Evolutionary conservation across 1,140 invertebrate species (phyloP).

Genomic region (Sminthurides bifidus): DNA sequence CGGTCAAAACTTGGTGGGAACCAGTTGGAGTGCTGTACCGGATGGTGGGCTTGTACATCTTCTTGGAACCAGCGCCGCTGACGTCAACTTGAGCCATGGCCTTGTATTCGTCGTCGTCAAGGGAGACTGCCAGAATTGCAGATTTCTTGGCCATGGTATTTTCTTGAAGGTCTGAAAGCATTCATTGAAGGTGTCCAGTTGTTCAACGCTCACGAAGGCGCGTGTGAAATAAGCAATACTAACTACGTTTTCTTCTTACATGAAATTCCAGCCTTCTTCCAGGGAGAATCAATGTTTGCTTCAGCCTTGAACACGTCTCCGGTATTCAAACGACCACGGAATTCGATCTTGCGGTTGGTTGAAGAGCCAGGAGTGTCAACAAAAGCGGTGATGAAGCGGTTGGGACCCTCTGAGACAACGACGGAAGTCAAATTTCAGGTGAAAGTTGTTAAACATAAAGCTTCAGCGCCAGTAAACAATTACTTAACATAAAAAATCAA

Average conservation of each 20-base stretch:
- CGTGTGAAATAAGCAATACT: too few relatives aligned
- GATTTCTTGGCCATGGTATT: not conserved
- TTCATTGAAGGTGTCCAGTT: too few relatives aligned
- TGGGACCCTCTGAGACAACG: not conserved
- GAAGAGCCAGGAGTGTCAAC: conserved; percentile 57
- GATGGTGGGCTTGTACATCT: conserved; percentile 49
- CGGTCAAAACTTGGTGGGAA: conserved; percentile 18
- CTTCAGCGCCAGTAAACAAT: too few relatives aligned
- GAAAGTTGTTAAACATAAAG: not conserved
- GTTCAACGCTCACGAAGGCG: too few relatives aligned
- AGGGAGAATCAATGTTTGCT: conserved; percentile 45
- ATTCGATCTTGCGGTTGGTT: conserved; percentile 45
- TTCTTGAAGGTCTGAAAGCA: not conserved
- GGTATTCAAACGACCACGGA: conserved; percentile 40
- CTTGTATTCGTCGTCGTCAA: conserved; percentile 39
- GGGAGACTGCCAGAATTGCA: conserved; percentile 33
- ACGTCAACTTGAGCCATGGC: conserved; percentile 49
- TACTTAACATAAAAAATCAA: too few relatives aligned
- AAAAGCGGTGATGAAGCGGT: conserved; percentile 39
- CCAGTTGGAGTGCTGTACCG: conserved; percentile 48
- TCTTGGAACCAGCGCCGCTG: conserved; percentile 40
- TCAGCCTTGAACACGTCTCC: conserved; percentile 41
- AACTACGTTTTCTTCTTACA: conserved; percentile 29
- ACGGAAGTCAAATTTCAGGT: not conserved
- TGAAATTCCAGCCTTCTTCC: conserved; percentile 44